phyloP scores from a whole-genome alignment of 2,113 vertebrate genomes.

The Podarcis cretensis region DNA sequence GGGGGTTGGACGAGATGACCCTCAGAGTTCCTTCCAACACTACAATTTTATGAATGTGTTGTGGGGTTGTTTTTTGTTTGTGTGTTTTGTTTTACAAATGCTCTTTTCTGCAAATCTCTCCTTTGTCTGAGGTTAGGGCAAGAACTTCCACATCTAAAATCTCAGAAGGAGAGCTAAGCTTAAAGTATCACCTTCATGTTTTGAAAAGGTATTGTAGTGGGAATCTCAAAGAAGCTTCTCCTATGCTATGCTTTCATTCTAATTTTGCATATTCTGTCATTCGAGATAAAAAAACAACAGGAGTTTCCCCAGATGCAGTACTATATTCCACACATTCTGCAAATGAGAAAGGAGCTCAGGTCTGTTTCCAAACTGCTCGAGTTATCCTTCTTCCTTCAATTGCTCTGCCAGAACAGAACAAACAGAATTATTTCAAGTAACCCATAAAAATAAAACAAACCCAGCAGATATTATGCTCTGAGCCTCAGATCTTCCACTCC shows the following conservation, averaged over 20 bases:
- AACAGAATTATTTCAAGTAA: conserved; percentile 45
- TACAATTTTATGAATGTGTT: too few relatives aligned
- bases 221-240: neutral
- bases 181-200: neutral
- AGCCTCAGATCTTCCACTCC: conserved; percentile 23
- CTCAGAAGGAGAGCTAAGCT: neutral
- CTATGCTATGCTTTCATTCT: neutral
- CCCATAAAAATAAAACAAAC: conserved; percentile 36
- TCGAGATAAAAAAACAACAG: neutral
- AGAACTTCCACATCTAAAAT: neutral
- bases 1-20: too few relatives aligned
- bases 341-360: neutral
- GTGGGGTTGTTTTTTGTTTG: neutral
- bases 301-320: conserved; percentile 23
- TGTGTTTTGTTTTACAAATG: neutral
- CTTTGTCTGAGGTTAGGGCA: neutral
- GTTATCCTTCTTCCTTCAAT: conserved; percentile 43
- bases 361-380: conserved; percentile 44
- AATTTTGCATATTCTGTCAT: conserved; percentile 3
- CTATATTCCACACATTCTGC: neutral
- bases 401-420: conserved; percentile 24
- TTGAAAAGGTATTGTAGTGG: neutral
- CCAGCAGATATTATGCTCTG: conserved; percentile 20
- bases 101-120: neutral
- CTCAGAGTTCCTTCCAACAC: too few relatives aligned